Base-by-base conservation (phyloP, 2,888 invertebrate species). In the Nemoura dubitans region DNA sequence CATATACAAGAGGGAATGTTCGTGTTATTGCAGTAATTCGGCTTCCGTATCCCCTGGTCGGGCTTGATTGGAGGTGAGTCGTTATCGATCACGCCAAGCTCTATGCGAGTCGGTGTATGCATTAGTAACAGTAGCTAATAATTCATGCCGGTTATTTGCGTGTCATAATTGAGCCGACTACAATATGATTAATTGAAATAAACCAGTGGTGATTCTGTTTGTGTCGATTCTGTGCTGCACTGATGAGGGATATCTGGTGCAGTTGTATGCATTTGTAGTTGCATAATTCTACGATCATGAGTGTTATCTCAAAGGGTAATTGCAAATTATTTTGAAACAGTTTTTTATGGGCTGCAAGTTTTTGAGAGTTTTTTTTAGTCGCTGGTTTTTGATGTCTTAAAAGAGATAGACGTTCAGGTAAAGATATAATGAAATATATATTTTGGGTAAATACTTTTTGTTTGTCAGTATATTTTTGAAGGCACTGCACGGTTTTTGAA, bases 391-490 rank as follows among this genome's bases (percentile, higher is more conserved):
- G n/a, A n/a, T n/a, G n/a, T n/a, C n/a, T n/a, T n/a, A n/a, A n/a
- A n/a, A n/a, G n/a, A n/a, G n/a, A n/a, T n/a, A n/a, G n/a, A n/a
- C n/a, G n/a, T n/a, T n/a, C n/a, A n/a, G n/a, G n/a, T n/a, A 82
- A 82, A 82, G 26, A 26, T 6, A 82, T 82, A 30, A 29, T 30
- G 82, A 6, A 82, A 82, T 28, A 82, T 82, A 21, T 76, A n/a
- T 76, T n/a, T 29, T 30, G 3, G 28, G 29, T 81, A 5, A 29
- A 30, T 81, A n/a, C 28, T 28, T 30, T 81, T 81, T 81, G 81
- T 81, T 30, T 30, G 81, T 81, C 81, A 30, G 3, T 78, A 30
- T 81, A 30, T 81, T 28, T 30, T 6, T 10, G 28, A 30, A 81
- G 7, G 28, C 81, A 1, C 10, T 0, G 28, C 81, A 81, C 81